Conservation (phyloP, 2,113 vertebrate species). For the Lonchura striata region DNA sequence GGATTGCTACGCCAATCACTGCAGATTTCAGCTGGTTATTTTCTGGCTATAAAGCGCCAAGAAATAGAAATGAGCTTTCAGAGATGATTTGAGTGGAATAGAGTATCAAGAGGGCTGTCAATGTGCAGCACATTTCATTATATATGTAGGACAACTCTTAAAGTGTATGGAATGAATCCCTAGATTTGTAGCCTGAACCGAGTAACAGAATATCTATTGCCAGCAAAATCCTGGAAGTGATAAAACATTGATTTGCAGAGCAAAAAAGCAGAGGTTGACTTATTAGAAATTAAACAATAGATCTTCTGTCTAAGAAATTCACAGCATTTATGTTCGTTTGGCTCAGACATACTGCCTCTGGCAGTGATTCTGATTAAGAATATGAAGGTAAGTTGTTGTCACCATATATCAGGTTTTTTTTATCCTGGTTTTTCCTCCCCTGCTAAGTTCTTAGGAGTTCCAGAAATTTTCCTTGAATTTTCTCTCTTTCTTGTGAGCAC, state of each 20-base stretch:
- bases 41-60: not conserved
- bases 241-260: not conserved
- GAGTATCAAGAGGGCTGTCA: not conserved
- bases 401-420: not conserved
- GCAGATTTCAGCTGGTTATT: not conserved
- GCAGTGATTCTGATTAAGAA: not conserved
- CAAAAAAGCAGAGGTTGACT: not conserved
- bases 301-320: not conserved
- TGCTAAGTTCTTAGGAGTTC: not conserved
- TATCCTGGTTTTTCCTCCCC: accelerated
- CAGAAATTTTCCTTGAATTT: not conserved
- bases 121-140: not conserved
- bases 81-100: not conserved
- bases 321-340: not conserved
- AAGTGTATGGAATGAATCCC: not conserved
- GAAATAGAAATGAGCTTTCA: not conserved
- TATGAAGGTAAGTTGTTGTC: not conserved
- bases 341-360: not conserved
- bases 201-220: not conserved
- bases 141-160: not conserved
- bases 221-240: not conserved
- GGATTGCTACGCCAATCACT: not conserved
- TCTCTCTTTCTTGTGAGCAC: not conserved
- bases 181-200: not conserved
- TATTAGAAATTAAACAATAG: not conserved